A percentile compares a stretch with the other conserved stretches of the same genome.
These are phyloP conservation scores for Apodemia mormo DNA, from an alignment of 2,888 invertebrate genomes.

Conservation along the genomic window DNA sequence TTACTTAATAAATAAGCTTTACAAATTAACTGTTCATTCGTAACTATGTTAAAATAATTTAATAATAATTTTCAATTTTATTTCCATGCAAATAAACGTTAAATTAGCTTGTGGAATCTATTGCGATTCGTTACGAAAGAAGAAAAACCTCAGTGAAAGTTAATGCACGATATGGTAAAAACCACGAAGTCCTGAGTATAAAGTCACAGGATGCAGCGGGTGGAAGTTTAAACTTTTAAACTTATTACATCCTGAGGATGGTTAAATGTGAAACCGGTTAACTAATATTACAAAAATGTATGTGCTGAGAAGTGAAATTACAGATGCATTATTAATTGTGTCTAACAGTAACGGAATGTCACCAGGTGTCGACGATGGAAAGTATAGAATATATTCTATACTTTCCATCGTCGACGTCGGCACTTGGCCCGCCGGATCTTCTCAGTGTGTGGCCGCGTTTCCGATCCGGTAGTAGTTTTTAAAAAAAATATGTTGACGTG, in stretches of 20 bases:
- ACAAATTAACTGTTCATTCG: background rate
- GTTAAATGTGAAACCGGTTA: too few species aligned
- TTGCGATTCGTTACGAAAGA: background rate
- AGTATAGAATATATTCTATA: too few species aligned
- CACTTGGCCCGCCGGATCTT: too few species aligned
- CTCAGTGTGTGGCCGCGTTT: too few species aligned
- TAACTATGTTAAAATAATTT: background rate
- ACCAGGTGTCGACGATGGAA: too few species aligned
- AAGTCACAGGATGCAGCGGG: slow-evolving; percentile 1
- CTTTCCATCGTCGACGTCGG: too few species aligned
- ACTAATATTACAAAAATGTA: too few species aligned
- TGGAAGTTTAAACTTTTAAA: background rate
- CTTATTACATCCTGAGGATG: too few species aligned
- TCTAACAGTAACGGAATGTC: too few species aligned
- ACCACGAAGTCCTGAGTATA: background rate
- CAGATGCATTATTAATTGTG: too few species aligned
- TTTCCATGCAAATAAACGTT: background rate
- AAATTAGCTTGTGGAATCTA: slow-evolving; percentile 2
- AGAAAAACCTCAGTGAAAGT: slow-evolving; percentile 20
- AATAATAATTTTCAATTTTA: slow-evolving; percentile 1
- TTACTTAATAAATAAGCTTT: background rate
- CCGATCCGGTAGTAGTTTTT: background rate
- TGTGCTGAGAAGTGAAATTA: too few species aligned
- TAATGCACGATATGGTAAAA: slow-evolving; percentile 16
- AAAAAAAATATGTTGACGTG: too few species aligned